Evolutionary conservation across 2,797 vertebrate species (phyloP).

Genomic region (Karalla daura): DNA sequence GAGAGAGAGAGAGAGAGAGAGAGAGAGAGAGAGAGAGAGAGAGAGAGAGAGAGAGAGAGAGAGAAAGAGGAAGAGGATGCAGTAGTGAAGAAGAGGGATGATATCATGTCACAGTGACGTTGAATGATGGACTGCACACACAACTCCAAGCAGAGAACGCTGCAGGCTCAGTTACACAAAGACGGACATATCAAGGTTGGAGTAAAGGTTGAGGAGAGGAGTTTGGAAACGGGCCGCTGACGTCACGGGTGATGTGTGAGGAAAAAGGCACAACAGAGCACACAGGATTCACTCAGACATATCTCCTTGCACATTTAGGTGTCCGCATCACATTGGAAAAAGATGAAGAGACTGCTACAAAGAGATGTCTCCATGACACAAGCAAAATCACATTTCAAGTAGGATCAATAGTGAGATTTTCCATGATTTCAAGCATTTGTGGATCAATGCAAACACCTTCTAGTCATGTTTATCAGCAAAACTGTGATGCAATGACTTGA

Average conservation of each 20-base stretch:
- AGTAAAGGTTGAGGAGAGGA: slow-evolving; percentile 30
- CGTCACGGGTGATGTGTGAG: slow-evolving; percentile 2
- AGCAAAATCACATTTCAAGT: too few species aligned
- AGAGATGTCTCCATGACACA: too few species aligned
- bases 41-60: slow-evolving; percentile 4
- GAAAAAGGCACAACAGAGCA: neutral
- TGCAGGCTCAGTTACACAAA: slow-evolving; percentile 43
- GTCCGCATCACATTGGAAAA: too few species aligned
- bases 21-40: slow-evolving; percentile 31
- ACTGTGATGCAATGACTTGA: neutral
- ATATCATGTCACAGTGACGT: slow-evolving; percentile 55
- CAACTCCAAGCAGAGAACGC: slow-evolving; percentile 5
- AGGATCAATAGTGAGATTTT: too few species aligned
- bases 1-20: slow-evolving; percentile 27
- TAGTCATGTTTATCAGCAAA: neutral
- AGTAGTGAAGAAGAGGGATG: slow-evolving; percentile 38
- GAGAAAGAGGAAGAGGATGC: slow-evolving; percentile 47
- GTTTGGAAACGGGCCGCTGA: slow-evolving; percentile 9
- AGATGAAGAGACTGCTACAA: too few species aligned
- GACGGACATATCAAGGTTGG: slow-evolving; percentile 37
- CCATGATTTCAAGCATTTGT: too few species aligned
- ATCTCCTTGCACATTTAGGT: too few species aligned
- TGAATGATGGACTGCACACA: slow-evolving; percentile 55
- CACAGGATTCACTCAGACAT: neutral
- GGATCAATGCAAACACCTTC: neutral